These are phyloP conservation scores for Drosophila neotestacea DNA, from an alignment of 2,888 invertebrate genomes.

Conservation along the genomic window DNA sequence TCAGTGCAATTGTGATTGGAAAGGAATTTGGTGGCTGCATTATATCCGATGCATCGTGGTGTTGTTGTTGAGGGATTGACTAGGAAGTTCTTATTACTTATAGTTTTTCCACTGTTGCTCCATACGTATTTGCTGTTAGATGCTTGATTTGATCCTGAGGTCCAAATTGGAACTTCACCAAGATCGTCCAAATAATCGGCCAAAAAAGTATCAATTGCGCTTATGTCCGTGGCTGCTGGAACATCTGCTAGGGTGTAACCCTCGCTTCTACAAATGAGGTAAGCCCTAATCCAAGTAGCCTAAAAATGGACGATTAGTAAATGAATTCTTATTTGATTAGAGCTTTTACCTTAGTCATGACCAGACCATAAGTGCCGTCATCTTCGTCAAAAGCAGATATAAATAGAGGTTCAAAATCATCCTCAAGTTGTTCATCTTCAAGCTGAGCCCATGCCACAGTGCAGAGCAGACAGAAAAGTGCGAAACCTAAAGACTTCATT, in stretches of 20 bases:
- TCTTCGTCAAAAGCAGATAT: not conserved
- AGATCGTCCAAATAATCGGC: not conserved
- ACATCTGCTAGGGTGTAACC: not conserved
- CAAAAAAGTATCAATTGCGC: fast-evolving
- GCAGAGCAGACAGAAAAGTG: conserved; percentile 10
- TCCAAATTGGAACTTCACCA: not conserved
- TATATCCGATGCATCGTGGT: conserved; percentile 6
- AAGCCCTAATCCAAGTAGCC: conserved; percentile 14
- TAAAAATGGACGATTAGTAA: not conserved
- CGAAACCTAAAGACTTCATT: conserved; percentile 13
- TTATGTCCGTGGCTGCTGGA: not conserved
- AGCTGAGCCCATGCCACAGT: conserved; percentile 3
- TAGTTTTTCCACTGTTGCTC: not conserved
- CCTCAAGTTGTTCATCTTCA: not conserved
- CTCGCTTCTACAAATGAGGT: not conserved
- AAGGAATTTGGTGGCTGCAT: not conserved
- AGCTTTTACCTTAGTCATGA: not conserved
- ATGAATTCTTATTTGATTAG: not conserved
- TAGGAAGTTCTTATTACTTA: not conserved
- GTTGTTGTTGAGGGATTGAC: not conserved
- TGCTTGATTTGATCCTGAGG: conserved; percentile 8
- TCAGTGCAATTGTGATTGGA: conserved; percentile 6
- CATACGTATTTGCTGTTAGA: not conserved
- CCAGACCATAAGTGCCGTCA: not conserved
- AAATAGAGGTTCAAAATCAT: not conserved